These are phyloP conservation scores for Lineus longissimus DNA, from an alignment of 1,140 invertebrate genomes.

Conservation along the genomic window DNA sequence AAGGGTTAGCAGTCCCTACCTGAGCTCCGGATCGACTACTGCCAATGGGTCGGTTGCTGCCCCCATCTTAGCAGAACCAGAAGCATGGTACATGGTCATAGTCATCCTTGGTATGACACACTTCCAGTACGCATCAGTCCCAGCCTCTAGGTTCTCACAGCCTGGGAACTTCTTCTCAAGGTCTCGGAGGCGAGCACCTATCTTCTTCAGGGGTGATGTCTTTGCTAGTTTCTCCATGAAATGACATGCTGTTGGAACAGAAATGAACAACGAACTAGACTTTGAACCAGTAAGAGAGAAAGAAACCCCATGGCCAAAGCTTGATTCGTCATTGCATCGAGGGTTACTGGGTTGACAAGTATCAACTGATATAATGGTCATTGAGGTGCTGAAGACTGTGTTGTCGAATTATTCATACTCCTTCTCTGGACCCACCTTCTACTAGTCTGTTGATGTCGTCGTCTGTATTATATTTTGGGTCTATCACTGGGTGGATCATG, in stretches of 20 bases:
- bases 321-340: no score
- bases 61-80: slow-evolving; percentile 87
- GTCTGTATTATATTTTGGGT: slow-evolving; percentile 60
- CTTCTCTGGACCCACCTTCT: slow-evolving; percentile 25
- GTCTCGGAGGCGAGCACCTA: slow-evolving; percentile 10
- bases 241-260: slow-evolving; percentile 14
- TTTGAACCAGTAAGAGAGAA: no score
- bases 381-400: no score
- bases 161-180: slow-evolving; percentile 56
- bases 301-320: no score
- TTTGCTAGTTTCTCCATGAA: slow-evolving; percentile 5
- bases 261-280: not conserved
- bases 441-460: slow-evolving; percentile 32
- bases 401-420: no score
- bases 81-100: slow-evolving; percentile 77
- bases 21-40: slow-evolving; percentile 29
- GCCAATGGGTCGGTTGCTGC: slow-evolving; percentile 55
- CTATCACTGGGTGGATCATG: slow-evolving; percentile 73
- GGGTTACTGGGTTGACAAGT: no score
- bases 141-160: slow-evolving; percentile 64
- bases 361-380: no score
- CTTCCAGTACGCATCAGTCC: slow-evolving; percentile 21
- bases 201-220: slow-evolving; percentile 14
- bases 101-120: slow-evolving; percentile 55
- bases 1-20: no score